Percentiles rank a stretch among this genome's conserved stretches.
phyloP scores from a whole-genome alignment of 1,140 invertebrate genomes.

The Brachionus rotundiformis region DNA sequence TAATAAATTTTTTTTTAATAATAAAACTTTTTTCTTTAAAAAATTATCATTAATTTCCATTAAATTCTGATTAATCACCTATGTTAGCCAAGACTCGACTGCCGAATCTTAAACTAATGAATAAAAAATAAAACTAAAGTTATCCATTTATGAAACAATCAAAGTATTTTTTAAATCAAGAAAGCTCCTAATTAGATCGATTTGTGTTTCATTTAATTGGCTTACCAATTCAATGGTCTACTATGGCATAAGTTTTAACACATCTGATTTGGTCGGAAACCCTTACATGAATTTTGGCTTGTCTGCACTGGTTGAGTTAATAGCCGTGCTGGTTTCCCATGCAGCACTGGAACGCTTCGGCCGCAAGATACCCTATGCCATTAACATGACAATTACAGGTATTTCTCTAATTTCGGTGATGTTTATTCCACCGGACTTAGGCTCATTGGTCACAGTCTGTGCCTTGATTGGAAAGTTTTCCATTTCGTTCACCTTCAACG shows the following conservation, averaged over 20 bases:
- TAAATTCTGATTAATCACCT: too few relatives aligned
- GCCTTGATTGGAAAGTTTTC: constrained; percentile 46
- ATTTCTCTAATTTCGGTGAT: constrained; percentile 9
- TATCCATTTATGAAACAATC: neutral
- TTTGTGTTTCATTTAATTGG: constrained; percentile 52
- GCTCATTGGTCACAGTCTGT: neutral
- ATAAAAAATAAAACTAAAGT: too few relatives aligned
- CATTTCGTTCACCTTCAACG: constrained; percentile 31
- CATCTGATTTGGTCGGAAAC: constrained; percentile 54
- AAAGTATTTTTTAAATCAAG: constrained; percentile 47
- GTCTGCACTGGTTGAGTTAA: constrained; percentile 55
- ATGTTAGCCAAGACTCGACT: too few relatives aligned
- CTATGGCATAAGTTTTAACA: constrained; percentile 55
- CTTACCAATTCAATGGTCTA: constrained; percentile 56
- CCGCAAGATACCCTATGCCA: constrained; percentile 28
- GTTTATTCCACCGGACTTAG: neutral
- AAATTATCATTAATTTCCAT: too few relatives aligned
- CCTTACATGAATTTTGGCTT: constrained; percentile 56
- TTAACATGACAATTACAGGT: constrained; percentile 16
- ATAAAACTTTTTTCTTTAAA: too few relatives aligned
- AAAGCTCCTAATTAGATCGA: neutral
- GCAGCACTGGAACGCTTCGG: constrained; percentile 51
- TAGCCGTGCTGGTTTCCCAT: constrained; percentile 52
- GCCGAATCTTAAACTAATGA: too few relatives aligned
- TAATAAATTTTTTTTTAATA: too few relatives aligned